Evolutionary conservation across 1,140 invertebrate genomes (phyloP), one percentile per base, ranked within the genome.

Genomic region (Stegodyphus mimosarum): DNA sequence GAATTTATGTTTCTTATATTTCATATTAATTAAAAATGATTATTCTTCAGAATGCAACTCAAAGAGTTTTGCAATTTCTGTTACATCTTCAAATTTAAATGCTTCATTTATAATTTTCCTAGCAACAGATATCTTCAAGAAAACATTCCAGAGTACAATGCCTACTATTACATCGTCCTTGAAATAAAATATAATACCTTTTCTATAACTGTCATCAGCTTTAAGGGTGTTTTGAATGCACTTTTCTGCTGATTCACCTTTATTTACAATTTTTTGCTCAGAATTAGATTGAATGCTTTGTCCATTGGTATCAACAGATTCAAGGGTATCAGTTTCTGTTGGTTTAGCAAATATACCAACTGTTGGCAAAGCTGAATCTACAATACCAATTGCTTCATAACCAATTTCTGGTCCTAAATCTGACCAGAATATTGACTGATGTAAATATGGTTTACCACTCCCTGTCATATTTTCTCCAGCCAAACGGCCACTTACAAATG

Each of bases 401-500:
- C 96, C 96, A 85, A 98, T 93, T 83, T 96, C 93, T n/a, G 95
- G 94, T 15, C 96, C 96, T 50, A 99, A 91, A 92, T 98, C 97
- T 48, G 96, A 98, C 97, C 97, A 98, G 88, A 92, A 92, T 96
- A 98, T 98, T 74, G 96, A 95, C 90, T 98, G 97, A 91, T 98
- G 96, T 87, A 92, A 90, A 91, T 97, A 98, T 10, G 94, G 93
- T 91, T 96, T 95, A 90, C 93, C 91, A 81, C 94, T 94, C 80
- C 95, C 96, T 49, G 95, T 95, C 97, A 99, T 99, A 92, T 99
- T 99, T 91, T 98, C 95, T 52, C 97, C 98, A 80, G 97, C 97
- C 88, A 98, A 91, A 88, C 95, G 92, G 7, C 97, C 97, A 52
- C 96, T 97, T 60, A 96, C 94, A 71, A 98, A 95, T 17, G 98